Evolutionary conservation across 1,140 invertebrate species (phyloP).

Genomic region (Pogonomyrmex californicus): DNA sequence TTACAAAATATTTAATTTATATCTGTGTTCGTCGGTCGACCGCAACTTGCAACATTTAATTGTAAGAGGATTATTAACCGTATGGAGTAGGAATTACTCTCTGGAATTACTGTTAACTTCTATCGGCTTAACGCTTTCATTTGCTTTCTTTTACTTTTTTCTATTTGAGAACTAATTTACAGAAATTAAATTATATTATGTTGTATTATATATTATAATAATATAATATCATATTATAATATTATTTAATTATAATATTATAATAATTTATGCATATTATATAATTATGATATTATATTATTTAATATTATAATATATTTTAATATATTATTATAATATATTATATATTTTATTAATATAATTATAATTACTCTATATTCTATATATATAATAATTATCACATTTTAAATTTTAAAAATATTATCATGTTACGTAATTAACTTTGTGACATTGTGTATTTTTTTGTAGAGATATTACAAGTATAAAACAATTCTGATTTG

Average conservation of each 20-base stretch:
- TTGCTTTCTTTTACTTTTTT: not conserved
- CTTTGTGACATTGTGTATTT: not conserved
- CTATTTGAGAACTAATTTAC: not conserved
- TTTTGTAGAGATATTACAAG: not conserved
- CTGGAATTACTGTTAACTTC: not conserved
- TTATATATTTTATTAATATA: not conserved
- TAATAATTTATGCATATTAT: not conserved
- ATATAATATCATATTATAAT: not conserved
- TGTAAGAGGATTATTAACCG: not conserved
- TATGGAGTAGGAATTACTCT: not conserved
- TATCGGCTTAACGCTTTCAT: not conserved
- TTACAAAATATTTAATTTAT: slow-evolving; percentile 12
- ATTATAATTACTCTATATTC: not conserved
- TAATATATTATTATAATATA: not conserved
- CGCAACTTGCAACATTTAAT: not conserved
- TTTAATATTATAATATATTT: not conserved
- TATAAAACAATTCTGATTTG: not conserved
- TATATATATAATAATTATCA: too few relatives aligned
- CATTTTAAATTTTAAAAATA: not conserved
- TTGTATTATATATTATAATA: not conserved
- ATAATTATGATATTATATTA: not conserved
- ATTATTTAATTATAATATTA: not conserved
- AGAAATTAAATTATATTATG: not conserved
- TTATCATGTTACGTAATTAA: not conserved
- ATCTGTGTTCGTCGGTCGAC: not conserved